Evolutionary conservation across 1,140 invertebrate genomes (phyloP), one percentile per base, ranked within the genome.

Genomic region (Aphelinus certus): DNA sequence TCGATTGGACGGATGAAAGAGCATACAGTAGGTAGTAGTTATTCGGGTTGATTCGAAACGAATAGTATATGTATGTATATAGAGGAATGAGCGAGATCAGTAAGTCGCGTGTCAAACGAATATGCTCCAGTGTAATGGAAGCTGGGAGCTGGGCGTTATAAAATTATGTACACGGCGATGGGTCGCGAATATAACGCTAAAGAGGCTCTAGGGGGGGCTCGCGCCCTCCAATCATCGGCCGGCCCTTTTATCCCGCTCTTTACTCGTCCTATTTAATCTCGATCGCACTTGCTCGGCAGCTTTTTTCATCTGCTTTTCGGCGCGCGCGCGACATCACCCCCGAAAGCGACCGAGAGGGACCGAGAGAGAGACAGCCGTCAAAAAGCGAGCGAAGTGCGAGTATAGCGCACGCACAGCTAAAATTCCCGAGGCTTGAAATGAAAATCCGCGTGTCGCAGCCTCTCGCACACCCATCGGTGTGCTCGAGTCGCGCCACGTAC

Each of bases 301-400:
- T 73, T 73, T 73, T 73, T 73, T 73, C 71, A 73, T 73, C 57
- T 63, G 56, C 6, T n/a, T 47, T 58, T 45, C 42, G 1, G 7
- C 45, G n/a, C 56, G 46, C 51, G 43, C 53, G 26, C 26, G 26
- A 26, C 26, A 26, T 26, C 26, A 26, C 26, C 26, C 26, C 26
- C 26, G 26, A 26, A 26, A 26, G 26, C 26, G 26, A 26, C 26
- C 26, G 26, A 26, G 26, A 26, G 26, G 26, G 26, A 26, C 26
- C 26, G 26, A 26, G 26, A 26, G 26, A 26, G 26, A 26, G 26
- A 26, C 26, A 26, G 26, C 26, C 26, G 55, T 42, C 6, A 10
- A 57, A 57, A 57, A 57, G 26, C 56, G 10, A 57, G 4, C 10
- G 5, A 57, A 57, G 56, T 48, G 65, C 7, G 51, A 67, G 9